Percentiles rank a stretch among this genome's conserved stretches.
These are phyloP conservation scores for Camptogramma bilineatum DNA, from an alignment of 2,888 invertebrate species.

Conservation along the genomic window DNA sequence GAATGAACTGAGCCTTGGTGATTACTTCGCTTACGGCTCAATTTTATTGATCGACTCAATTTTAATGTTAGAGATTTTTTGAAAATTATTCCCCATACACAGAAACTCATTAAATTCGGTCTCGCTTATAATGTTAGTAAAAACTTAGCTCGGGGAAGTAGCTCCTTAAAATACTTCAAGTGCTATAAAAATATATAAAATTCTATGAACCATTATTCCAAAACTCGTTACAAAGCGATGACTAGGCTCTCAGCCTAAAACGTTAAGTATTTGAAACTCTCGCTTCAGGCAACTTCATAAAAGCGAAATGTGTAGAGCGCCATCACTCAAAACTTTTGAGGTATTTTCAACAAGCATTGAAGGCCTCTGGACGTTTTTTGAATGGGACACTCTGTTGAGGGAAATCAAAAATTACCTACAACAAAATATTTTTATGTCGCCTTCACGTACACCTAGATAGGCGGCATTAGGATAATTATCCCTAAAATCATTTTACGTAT, in stretches of 20 bases:
- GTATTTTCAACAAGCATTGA: conserved; percentile 50
- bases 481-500: no score
- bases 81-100: no score
- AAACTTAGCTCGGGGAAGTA: background rate
- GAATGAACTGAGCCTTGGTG: no score
- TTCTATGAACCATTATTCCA: conserved; percentile 28
- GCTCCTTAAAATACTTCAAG: conserved; percentile 8
- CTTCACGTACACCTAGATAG: no score
- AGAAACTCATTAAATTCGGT: no score
- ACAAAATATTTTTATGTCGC: no score
- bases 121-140: no score
- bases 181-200: conserved; percentile 17
- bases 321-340: conserved; percentile 65
- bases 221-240: conserved; percentile 58
- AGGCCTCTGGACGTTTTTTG: conserved; percentile 37
- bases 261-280: conserved; percentile 52
- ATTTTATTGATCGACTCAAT: no score
- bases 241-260: conserved; percentile 44
- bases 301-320: conserved; percentile 62
- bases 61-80: no score
- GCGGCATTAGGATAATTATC: no score
- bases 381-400: conserved; percentile 18
- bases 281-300: conserved; percentile 55
- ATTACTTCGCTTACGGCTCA: no score
- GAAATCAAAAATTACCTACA: conserved; percentile 20